Percentiles rank a stretch among this genome's conserved stretches.
These are phyloP conservation scores for Pangasius mekongensis DNA, from an alignment of 2,797 vertebrate genomes.

Conservation along the genomic window DNA sequence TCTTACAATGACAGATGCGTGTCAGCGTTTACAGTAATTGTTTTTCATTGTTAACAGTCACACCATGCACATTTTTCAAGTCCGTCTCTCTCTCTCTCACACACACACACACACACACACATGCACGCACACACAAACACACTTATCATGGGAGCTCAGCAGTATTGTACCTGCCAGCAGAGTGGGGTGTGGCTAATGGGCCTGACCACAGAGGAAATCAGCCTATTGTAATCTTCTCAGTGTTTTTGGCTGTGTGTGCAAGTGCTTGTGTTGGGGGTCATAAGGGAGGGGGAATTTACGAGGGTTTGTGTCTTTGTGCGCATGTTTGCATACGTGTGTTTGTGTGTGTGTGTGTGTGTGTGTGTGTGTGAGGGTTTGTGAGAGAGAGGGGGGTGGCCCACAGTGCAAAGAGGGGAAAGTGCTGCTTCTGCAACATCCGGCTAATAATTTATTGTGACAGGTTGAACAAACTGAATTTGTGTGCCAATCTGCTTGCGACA, in stretches of 20 bases:
- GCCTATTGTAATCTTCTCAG: conserved; percentile 92
- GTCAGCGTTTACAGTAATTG: conserved; percentile 36
- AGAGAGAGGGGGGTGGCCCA: conserved; percentile 14
- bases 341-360: conserved; percentile 45
- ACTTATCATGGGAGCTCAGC: conserved; percentile 80
- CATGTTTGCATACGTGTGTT: conserved; percentile 64
- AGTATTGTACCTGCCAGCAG: conserved; percentile 82
- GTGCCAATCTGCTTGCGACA: conserved; percentile 92
- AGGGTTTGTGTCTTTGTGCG: conserved; percentile 69
- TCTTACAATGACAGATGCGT: conserved; percentile 18
- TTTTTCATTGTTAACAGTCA: conserved; percentile 41
- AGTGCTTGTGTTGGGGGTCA: conserved; percentile 12
- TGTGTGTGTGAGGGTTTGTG: conserved; percentile 68
- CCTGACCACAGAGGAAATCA: conserved; percentile 97
- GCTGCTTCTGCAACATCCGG: conserved; percentile 99
- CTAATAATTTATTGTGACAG: conserved; percentile 99
- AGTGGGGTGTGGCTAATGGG: conserved; percentile 88
- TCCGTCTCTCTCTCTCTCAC: not conserved
- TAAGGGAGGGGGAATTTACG: conserved; percentile 35
- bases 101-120: conserved; percentile 18
- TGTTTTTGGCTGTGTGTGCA: conserved; percentile 18
- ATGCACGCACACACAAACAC: conserved; percentile 32
- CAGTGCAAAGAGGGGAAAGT: conserved; percentile 68
- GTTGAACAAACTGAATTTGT: conserved; percentile 96
- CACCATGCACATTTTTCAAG: conserved; percentile 18